Evolutionary conservation across 2,113 vertebrate genomes (phyloP), one percentile per base, ranked within the genome.

Genomic region (Typhlomys cinereus): DNA sequence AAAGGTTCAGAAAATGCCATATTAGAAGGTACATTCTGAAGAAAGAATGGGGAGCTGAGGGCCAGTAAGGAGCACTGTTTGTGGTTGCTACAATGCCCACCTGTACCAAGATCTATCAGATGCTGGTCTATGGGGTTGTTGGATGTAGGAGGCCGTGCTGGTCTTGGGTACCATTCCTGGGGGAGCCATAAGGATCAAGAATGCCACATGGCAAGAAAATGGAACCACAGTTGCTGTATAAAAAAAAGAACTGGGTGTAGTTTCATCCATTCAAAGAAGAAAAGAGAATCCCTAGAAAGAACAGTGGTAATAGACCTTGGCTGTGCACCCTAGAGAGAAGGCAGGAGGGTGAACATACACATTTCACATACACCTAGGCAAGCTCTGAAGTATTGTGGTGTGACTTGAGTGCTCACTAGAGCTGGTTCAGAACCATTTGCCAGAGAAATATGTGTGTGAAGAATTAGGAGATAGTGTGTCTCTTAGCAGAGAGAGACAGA

Each of bases 311-410:
- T 1, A 1, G 21, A 12, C 66, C 27, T 25, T 0, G 23, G 44
- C 70, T 64, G 15, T 7, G 21, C 9, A 5, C 13, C 12, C 15
- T 4, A 25, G 69, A 66, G 66, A 59, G 50, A 27, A 69, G 59
- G 29, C 41, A 54, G 46, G 46, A 74, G 6, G 59, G 21, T 2
- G 20, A 54, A 48, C 0, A 1, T 0, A 20, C 4, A 11, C 8
- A 25, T 88, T 29, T 54, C 36, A 12, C 46, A 14, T 11, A 57
- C 48, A 39, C 2, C 2, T 15, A 36, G 41, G 7, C 59, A 52
- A 18, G 17, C 20, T 80, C 14, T 62, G 70, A 41, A 81, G 27
- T n/a, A 8, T 15, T 75, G 57, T 41, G 41, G 27, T 52, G 12
- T 20, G 39, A 54, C 46, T 41, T 10, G 3, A 48, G 29, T 71